Evolutionary conservation across 2,797 vertebrate species (phyloP), one percentile per base, ranked within the genome.

Genomic region (Vespertilio murinus): DNA sequence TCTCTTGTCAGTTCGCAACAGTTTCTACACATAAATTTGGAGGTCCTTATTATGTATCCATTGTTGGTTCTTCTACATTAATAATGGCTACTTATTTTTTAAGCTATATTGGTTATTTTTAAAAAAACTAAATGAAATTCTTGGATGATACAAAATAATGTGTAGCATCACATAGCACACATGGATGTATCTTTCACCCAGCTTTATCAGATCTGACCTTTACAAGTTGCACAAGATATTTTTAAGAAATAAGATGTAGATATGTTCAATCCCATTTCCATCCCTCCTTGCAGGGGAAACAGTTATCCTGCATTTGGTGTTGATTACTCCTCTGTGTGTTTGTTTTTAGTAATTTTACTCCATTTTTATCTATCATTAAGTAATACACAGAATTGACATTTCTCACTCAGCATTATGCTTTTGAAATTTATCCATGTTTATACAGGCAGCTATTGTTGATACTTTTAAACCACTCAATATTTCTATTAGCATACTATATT

Each of bases 341-440:
- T 85, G 6, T 54, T 69, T 61, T 82, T 22, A 87, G 85, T 88
- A 84, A 95, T 78, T 86, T 92, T 74, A 54, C 28, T 77, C 42
- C 0, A 64, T 73, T 80, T 59, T 2, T 30, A 30, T 86, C 6
- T 90, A 22, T 71, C 16, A 33, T 59, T 94, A 81, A 83, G 40
- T 49, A 91, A 73, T 74, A 78, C n/a, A 54, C 1, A 79, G 3
- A 64, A 49, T 28, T 67, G 33, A 17, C 28, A 42, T 79, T 78
- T 91, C 74, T 59, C 25, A 47, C 25, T 80, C 2, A 38, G 11
- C 16, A 40, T 88, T 78, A 4, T 47, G 13, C 33, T 79, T 91
- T 89, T 52, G 33, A 40, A 16, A 56, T 73, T 77, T 71, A 79
- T 42, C 25, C 35, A 17, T 85, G 18, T 73, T 69, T 23, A 64